Base-by-base conservation (phyloP, 1,140 invertebrate species). In the Tetramorium alpestre region DNA sequence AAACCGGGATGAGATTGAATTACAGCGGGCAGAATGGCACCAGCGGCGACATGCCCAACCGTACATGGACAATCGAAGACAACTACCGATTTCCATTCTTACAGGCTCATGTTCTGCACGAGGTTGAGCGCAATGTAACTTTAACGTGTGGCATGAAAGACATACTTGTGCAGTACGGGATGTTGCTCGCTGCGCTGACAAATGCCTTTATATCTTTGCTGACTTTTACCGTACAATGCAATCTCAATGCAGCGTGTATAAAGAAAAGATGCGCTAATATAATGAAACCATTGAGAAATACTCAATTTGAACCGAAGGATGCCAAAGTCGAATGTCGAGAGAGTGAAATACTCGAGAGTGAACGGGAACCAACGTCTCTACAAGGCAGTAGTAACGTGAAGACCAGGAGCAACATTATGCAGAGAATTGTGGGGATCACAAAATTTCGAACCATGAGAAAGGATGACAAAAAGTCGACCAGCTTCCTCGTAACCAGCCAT, bases 121-220 rank as follows among this genome's bases (percentile, higher is more conserved):
- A 64, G 3, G 28, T 64, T 11, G 44, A 86, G 49, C 67, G 41
- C 11, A 56, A 69, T 22, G 25, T 65, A 28, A 87, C 49, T 54
- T 22, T 67, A 25, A 38, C 67, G 11, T 92, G 91, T 51, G 75
- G 70, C 41, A 76, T 78, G 10, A 87, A 49, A 18, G 64, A 81
- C 0, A n/a, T 87, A 58, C 41, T 92, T 47, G 88, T 91, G 70
- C 86, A 91, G 2, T 91, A 92, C 69, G 91, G 85, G 51, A 90
- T 91, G 69, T 54, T 92, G 54, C 58, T 92, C 8, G 54, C 91
- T 3, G 87, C 89, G 54, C 80, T 91, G 16, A 73, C 87, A 56
- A 92, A 92, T 64, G 89, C 90, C 41, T 89, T 92, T 65, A n/a
- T 90, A 25, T 92, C 92, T 47, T n/a, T 91, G 1, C 13, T 92